phyloP scores from a whole-genome alignment of 2,888 invertebrate genomes.

The Strigamia crassipes region DNA sequence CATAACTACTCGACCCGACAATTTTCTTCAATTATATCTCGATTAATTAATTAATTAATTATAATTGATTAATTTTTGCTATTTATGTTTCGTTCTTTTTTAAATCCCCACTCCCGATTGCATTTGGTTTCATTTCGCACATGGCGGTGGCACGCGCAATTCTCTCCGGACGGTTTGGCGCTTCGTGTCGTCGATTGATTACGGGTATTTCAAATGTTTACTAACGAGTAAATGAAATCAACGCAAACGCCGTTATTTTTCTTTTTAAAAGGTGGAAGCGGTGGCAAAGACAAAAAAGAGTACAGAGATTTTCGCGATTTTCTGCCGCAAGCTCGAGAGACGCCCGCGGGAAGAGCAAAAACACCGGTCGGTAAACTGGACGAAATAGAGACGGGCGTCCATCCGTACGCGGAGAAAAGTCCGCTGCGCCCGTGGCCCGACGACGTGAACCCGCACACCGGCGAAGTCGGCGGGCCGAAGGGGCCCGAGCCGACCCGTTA shows the following conservation, averaged over 20 bases:
- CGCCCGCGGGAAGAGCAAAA: slow-evolving; percentile 62
- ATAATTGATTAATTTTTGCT: too few relatives aligned
- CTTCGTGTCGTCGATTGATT: neutral
- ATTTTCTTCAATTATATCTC: too few relatives aligned
- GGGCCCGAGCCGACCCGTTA: slow-evolving; percentile 99
- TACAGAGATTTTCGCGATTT: neutral
- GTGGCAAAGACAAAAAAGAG: neutral
- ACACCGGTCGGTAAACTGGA: slow-evolving; percentile 71
- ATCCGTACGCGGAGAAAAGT: slow-evolving; percentile 79
- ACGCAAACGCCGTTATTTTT: too few relatives aligned
- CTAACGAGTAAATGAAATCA: too few relatives aligned
- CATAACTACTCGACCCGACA: too few relatives aligned
- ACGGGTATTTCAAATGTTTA: neutral
- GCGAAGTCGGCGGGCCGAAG: slow-evolving; percentile 91
- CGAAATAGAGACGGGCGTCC: slow-evolving; percentile 70
- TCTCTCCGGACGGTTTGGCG: neutral
- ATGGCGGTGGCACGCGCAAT: neutral
- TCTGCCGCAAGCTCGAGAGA: neutral
- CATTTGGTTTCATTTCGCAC: neutral
- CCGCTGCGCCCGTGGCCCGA: slow-evolving; percentile 83
- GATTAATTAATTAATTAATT: too few relatives aligned
- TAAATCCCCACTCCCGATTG: too few relatives aligned
- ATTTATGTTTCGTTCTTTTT: too few relatives aligned
- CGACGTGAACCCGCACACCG: slow-evolving; percentile 86
- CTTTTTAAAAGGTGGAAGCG: too few relatives aligned